Conservation (phyloP, 2,113 vertebrate species). For the Equus przewalskii region DNA sequence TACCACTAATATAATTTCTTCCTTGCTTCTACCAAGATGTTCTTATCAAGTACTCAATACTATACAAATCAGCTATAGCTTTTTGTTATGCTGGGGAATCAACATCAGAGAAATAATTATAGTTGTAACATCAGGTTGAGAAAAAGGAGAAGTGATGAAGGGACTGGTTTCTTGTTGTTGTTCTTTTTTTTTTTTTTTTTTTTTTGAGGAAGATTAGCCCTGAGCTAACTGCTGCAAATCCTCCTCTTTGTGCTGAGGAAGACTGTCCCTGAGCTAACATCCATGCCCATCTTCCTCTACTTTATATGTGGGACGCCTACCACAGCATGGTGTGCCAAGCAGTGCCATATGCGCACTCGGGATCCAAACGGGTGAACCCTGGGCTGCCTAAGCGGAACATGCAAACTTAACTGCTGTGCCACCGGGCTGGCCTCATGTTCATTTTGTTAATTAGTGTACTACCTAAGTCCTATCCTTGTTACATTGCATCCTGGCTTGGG, state of each 20-base stretch:
- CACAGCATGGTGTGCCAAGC: too few species aligned
- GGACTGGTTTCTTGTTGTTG: neutral
- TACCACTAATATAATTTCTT: neutral
- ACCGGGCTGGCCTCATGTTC: too few species aligned
- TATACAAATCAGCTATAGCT: neutral
- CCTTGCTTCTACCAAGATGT: neutral
- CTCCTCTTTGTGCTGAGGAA: too few species aligned
- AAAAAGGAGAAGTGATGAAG: neutral
- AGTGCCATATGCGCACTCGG: too few species aligned
- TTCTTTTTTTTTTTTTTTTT: neutral
- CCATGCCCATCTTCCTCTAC: too few species aligned
- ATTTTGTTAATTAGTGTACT: neutral
- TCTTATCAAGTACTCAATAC: neutral
- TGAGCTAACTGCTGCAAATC: too few species aligned
- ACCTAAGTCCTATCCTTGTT: neutral
- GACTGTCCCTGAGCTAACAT: too few species aligned
- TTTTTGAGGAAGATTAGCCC: too few species aligned
- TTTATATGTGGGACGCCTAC: too few species aligned
- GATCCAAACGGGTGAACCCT: too few species aligned
- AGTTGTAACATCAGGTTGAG: neutral
- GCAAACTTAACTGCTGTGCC: too few species aligned
- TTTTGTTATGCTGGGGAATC: slow-evolving; percentile 9
- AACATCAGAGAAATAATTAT: slow-evolving; percentile 15
- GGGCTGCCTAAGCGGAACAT: too few species aligned
- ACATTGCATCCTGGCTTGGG: neutral